phyloP scores from a whole-genome alignment of 2,888 invertebrate genomes.

The Lydus trimaculatus region DNA sequence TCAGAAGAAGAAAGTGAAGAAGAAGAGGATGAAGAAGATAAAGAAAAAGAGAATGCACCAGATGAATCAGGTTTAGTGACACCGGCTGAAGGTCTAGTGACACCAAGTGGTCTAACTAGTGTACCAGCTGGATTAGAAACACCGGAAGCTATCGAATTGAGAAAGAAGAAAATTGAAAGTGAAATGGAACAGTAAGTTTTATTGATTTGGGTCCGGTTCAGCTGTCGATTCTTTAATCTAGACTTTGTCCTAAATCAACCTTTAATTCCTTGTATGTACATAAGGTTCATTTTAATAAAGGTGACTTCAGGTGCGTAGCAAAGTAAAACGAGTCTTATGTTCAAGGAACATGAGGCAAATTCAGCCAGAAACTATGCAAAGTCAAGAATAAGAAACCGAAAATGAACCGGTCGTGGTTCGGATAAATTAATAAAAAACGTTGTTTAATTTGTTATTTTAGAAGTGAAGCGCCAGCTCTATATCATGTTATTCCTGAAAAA shows the following conservation, averaged over 20 bases:
- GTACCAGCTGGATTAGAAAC: conserved; percentile 97
- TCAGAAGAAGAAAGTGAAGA: conserved; percentile 78
- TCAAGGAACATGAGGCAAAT: too few relatives aligned
- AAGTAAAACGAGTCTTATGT: too few relatives aligned
- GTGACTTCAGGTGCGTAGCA: too few relatives aligned
- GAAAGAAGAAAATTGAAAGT: conserved; percentile 95
- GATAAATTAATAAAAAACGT: neutral
- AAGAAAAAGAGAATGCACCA: conserved; percentile 64
- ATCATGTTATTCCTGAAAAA: conserved; percentile 95
- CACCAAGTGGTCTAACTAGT: conserved; percentile 91
- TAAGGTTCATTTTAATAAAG: too few relatives aligned
- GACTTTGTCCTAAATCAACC: too few relatives aligned
- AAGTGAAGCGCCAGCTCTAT: conserved; percentile 92
- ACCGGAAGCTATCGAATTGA: conserved; percentile 96
- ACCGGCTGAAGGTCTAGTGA: conserved; percentile 91
- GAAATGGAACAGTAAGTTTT: conserved; percentile 87
- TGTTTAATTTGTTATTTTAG: conserved; percentile 59
- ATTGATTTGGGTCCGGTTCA: too few relatives aligned
- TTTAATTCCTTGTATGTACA: too few relatives aligned
- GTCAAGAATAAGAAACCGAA: too few relatives aligned
- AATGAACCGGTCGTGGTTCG: too few relatives aligned
- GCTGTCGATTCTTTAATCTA: too few relatives aligned
- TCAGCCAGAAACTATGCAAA: too few relatives aligned
- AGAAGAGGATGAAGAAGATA: conserved; percentile 74
- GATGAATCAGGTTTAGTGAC: conserved; percentile 89